Conservation (phyloP, 2,797 vertebrate genomes). For the Acanthurus leucopareius region DNA sequence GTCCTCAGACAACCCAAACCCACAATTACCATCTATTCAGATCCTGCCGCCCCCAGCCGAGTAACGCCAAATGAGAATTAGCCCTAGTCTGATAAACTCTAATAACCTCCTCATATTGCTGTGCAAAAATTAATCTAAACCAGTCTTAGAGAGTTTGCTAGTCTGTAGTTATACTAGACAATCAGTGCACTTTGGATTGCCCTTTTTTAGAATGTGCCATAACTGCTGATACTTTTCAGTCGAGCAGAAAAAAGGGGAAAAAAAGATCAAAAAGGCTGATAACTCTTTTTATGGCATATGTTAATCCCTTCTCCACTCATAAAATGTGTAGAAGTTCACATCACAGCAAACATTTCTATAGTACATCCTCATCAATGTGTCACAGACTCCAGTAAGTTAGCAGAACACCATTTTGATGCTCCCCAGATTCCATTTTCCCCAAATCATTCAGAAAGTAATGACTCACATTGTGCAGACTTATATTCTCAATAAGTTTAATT, state of each 20-base stretch:
- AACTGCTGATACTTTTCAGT: constrained; percentile 17
- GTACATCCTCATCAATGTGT: constrained; percentile 19
- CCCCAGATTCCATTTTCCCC: constrained; percentile 38
- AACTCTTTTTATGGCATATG: constrained; percentile 17
- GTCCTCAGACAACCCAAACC: constrained; percentile 87
- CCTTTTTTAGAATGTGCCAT: constrained; percentile 33
- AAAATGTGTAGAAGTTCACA: constrained; percentile 16
- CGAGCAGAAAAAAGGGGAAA: constrained; percentile 1
- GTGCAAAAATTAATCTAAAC: constrained; percentile 68
- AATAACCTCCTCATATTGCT: constrained; percentile 79
- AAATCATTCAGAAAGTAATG: constrained; percentile 46
- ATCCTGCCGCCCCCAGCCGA: constrained; percentile 77
- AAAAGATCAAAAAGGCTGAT: constrained; percentile 27
- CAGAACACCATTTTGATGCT: constrained; percentile 15
- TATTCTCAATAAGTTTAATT: constrained; percentile 54
- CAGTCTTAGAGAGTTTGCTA: constrained; percentile 35
- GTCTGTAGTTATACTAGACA: constrained; percentile 20
- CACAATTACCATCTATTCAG: constrained; percentile 90
- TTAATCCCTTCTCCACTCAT: constrained; percentile 18
- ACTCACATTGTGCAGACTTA: constrained; percentile 22
- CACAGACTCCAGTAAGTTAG: constrained; percentile 16
- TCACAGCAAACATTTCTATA: constrained; percentile 21
- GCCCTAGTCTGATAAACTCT: constrained; percentile 84
- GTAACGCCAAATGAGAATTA: constrained; percentile 85
- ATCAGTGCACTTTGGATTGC: not conserved